Evolutionary conservation across 2,888 invertebrate genomes (phyloP).

Genomic region (Drosophila niveifrons): DNA sequence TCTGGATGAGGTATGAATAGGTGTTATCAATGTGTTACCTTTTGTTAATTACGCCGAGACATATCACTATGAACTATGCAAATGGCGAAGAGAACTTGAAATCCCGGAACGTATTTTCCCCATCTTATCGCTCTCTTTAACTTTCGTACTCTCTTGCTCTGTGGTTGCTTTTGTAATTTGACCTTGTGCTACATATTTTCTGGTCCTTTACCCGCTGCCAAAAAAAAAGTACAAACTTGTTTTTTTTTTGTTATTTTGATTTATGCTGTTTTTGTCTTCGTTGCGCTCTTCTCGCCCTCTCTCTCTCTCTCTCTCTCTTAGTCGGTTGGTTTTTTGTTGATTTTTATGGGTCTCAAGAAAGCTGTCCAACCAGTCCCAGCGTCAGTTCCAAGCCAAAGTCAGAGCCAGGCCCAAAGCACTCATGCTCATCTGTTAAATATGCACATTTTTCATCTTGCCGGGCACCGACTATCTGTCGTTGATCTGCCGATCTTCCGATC

Average conservation of each 20-base stretch:
- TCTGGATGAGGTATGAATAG: conserved; percentile 83
- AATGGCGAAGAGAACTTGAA: conserved; percentile 1
- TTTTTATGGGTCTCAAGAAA: conserved; percentile 71
- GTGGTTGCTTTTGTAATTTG: conserved; percentile 24
- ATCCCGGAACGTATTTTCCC: conserved; percentile 25
- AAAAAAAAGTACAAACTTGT: conserved; percentile 66
- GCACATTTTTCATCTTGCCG: conserved; percentile 68
- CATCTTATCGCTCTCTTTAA: neutral
- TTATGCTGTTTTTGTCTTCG: conserved; percentile 50
- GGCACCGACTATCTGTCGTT: conserved; percentile 24
- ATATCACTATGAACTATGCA: conserved; percentile 9
- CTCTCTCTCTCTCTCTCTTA: conserved; percentile 10
- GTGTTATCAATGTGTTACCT: conserved; percentile 17
- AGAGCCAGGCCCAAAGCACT: conserved; percentile 31
- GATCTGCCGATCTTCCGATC: conserved; percentile 9
- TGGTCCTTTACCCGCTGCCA: conserved; percentile 75
- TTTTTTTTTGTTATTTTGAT: conserved; percentile 54
- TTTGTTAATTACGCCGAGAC: conserved; percentile 42
- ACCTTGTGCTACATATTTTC: conserved; percentile 75
- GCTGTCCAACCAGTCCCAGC: conserved; percentile 71
- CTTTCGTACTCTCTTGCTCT: neutral
- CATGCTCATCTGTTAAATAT: conserved; percentile 74
- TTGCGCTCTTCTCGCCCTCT: conserved; percentile 18
- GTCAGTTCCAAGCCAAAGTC: conserved; percentile 15
- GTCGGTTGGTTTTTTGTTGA: neutral